Base-by-base conservation (phyloP, 2,888 invertebrate genomes). In the Cryptocephalus moraei region DNA sequence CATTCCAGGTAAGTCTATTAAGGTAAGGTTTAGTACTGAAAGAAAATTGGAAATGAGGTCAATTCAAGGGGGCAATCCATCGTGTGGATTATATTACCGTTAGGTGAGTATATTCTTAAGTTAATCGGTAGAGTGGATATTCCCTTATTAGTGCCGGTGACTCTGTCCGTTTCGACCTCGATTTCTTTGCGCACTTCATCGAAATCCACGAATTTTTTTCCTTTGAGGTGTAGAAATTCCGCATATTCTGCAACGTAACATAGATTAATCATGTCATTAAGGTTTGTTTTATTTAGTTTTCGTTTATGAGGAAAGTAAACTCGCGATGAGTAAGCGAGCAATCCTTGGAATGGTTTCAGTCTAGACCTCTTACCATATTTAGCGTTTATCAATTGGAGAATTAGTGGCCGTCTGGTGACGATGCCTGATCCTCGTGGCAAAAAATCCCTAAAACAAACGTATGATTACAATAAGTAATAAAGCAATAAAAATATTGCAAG, bases 71-170 rank as follows among this genome's bases (percentile, higher is more conserved):
- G 41, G 10, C 11, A 9, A 12, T 41, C 31, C 31, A 42, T 73
- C 34, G n/a, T 36, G 36, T 36, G 36, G 36, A 11, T 36, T 36
- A 2, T 36, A 4, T 74, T 76, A 91, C 93, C 94, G 77, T 99
- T 89, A 46, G 99, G 99, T 47, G 97, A 97, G 72, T 94, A 95
- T 40, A 99, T 95, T 63, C 97, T 82, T 63, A 99, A 80, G 76
- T 97, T 99, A 70, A 99, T 99, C 44, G 99, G 99, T 69, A 97
- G 81, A 63, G 90, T 92, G 32, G 96, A 97, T 64, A 99, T 97
- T 65, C 97, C 97, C 74, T 99, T 99, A 74, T 99, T 99, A 62
- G 84, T 82, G 52, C 99, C 99, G 41, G 99, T 99, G 61, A 91
- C 81, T 60, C 97, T 83, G 70, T 99, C 97, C 22, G 99, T 99